Evolutionary conservation across 2,888 invertebrate species (phyloP).

Genomic region (Lutraria lutraria): DNA sequence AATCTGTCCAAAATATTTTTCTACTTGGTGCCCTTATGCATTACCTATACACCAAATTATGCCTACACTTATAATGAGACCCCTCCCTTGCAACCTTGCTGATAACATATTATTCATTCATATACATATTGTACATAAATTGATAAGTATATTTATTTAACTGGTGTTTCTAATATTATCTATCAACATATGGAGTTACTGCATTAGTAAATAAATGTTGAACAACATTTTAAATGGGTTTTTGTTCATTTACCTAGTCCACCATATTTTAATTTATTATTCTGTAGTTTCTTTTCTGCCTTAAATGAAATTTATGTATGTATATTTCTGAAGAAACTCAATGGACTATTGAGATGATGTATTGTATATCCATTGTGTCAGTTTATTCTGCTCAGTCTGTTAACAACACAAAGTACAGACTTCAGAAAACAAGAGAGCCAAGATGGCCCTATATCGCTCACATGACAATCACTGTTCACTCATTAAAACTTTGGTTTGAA

Average conservation of each 20-base stretch:
- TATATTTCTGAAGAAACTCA: no score
- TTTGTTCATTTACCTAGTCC: neutral
- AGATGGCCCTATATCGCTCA: no score
- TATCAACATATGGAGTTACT: neutral
- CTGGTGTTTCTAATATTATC: neutral
- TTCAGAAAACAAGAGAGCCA: no score
- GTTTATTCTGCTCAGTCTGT: no score
- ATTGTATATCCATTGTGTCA: no score
- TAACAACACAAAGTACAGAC: no score
- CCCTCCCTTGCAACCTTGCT: neutral
- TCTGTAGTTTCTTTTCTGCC: no score
- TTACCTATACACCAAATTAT: neutral
- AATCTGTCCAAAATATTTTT: neutral
- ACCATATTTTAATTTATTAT: no score
- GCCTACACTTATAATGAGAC: neutral
- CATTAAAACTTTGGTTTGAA: no score
- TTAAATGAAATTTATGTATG: no score
- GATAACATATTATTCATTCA: neutral
- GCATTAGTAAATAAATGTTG: constrained; percentile 15
- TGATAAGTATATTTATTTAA: constrained; percentile 3
- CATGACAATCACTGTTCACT: no score
- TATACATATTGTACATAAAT: neutral
- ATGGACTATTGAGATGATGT: no score
- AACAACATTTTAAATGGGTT: neutral
- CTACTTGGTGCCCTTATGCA: neutral